Conservation (phyloP, 2,113 vertebrate genomes). For the Onychorhynchus coronatus region DNA sequence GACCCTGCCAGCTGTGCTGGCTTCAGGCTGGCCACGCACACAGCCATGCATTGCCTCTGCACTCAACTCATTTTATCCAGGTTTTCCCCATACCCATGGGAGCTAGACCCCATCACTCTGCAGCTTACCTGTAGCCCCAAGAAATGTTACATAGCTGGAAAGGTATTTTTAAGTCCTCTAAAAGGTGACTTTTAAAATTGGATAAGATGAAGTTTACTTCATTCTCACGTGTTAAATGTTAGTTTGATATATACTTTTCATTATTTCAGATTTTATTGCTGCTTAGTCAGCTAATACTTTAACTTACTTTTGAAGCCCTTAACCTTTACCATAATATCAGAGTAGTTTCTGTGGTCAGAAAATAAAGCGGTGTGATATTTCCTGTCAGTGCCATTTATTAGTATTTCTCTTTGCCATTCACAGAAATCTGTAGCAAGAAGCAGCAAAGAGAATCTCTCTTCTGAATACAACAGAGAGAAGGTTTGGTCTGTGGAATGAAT, state of each 20-base stretch:
- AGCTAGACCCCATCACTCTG: no score
- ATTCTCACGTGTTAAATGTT: background rate
- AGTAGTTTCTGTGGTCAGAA: conserved; percentile 2
- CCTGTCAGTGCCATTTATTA: background rate
- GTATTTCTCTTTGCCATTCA: background rate
- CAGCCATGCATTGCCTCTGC: background rate
- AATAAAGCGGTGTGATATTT: background rate
- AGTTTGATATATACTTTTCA: background rate
- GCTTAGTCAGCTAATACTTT: background rate
- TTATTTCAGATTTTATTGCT: background rate
- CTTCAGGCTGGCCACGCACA: background rate
- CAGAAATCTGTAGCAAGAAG: background rate
- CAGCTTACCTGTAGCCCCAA: background rate
- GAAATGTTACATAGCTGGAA: background rate
- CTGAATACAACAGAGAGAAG: background rate
- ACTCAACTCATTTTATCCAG: rapidly evolving
- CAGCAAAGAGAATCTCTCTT: background rate
- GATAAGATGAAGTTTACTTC: background rate
- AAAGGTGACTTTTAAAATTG: background rate
- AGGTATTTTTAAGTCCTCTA: background rate
- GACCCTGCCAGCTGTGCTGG: background rate
- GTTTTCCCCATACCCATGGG: rapidly evolving
- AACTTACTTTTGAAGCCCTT: background rate
- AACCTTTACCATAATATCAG: background rate
- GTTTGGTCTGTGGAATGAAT: background rate